Percentiles rank a stretch among this genome's conserved stretches.
Evolutionary conservation across 2,888 invertebrate genomes (phyloP).

Genomic region (Mythimna ferrago): DNA sequence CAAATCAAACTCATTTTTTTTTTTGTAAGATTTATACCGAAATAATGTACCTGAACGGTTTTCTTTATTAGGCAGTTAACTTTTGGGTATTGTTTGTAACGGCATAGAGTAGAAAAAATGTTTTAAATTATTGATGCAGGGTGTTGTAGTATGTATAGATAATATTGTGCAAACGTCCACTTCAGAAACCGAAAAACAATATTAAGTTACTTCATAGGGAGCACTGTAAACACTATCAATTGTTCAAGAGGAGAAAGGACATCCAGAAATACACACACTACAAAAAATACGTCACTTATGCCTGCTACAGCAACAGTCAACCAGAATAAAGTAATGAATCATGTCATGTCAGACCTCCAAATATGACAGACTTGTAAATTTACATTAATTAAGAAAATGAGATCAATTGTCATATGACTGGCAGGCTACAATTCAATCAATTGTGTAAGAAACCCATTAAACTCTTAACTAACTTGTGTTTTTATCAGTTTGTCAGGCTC

Average conservation of each 20-base stretch:
- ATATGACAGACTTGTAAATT: background rate
- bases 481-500: background rate
- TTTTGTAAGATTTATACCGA: conserved; percentile 11
- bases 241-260: background rate
- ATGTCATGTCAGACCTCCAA: background rate
- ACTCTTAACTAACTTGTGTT: background rate
- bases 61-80: conserved; percentile 23
- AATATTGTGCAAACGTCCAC: background rate
- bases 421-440: background rate
- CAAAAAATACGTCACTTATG: background rate
- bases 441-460: background rate
- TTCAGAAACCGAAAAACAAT: background rate
- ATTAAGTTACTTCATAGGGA: background rate
- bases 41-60: conserved; percentile 55
- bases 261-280: background rate
- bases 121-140: conserved; percentile 6
- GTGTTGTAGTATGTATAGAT: background rate
- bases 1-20: background rate
- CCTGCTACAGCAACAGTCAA: too few relatives aligned
- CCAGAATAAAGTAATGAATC: too few relatives aligned
- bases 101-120: background rate
- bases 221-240: background rate
- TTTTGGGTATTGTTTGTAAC: conserved; percentile 13
- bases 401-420: background rate
- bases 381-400: background rate